A percentile compares a stretch with the other conserved stretches of the same genome.
Evolutionary conservation across 2,113 vertebrate species (phyloP).

Genomic region (Pterocles burchelli): DNA sequence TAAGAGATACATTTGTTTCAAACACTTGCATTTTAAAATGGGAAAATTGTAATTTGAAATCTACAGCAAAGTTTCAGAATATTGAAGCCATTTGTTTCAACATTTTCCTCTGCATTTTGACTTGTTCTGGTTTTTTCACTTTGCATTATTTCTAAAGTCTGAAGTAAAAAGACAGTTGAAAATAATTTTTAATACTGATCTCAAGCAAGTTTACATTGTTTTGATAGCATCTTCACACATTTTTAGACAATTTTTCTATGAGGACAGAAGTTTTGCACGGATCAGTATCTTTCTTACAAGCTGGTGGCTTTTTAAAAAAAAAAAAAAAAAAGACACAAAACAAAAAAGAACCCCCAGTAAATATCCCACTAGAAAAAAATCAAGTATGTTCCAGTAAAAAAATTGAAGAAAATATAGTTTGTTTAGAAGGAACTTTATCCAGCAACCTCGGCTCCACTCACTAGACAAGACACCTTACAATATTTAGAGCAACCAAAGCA

Average conservation of each 20-base stretch:
- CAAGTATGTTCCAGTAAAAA: neutral
- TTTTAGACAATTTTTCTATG: neutral
- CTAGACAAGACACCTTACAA: neutral
- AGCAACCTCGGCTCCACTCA: neutral
- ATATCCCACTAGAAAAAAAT: neutral
- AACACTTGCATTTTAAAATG: neutral
- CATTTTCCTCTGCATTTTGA: neutral
- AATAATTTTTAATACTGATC: neutral
- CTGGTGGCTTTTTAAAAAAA: neutral
- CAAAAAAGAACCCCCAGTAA: neutral
- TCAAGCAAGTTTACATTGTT: neutral
- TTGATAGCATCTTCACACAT: neutral
- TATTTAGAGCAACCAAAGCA: neutral
- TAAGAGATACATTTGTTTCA: neutral
- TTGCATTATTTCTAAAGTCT: neutral
- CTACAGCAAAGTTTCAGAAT: neutral
- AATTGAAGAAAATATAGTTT: neutral
- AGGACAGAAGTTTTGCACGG: neutral
- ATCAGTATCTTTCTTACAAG: neutral
- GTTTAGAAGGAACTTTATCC: neutral
- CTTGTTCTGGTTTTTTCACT: neutral
- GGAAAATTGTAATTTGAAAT: neutral
- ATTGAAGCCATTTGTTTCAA: neutral
- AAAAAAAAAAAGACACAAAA: too few relatives aligned
- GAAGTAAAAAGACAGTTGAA: neutral